These are phyloP conservation scores for Ichneumoninae sp. DNA, from an alignment of 2,888 invertebrate species.

Conservation along the genomic window DNA sequence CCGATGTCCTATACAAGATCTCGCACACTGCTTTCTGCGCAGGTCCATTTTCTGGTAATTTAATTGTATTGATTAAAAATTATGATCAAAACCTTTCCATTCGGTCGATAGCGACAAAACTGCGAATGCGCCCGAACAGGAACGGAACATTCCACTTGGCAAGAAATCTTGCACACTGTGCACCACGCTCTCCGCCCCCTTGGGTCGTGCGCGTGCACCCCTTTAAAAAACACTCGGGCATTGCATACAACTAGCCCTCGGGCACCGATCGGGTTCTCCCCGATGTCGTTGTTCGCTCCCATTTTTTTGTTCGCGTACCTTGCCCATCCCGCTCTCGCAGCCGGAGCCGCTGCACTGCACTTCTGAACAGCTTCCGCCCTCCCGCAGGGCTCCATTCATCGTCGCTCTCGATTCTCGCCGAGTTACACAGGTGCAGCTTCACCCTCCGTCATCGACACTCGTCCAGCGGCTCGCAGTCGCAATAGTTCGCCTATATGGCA, in stretches of 20 bases:
- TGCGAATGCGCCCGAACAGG: no score
- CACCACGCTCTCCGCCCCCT: no score
- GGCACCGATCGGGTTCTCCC: conserved; percentile 11
- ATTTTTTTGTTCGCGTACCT: conserved; percentile 34
- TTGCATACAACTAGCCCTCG: conserved; percentile 3
- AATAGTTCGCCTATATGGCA: conserved; percentile 1
- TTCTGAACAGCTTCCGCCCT: conserved; percentile 29
- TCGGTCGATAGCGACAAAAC: no score
- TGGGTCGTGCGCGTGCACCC: conserved; percentile 62
- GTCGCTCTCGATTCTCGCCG: conserved; percentile 16
- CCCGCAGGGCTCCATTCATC: conserved; percentile 45
- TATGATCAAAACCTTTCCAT: no score
- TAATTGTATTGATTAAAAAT: no score
- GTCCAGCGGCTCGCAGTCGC: conserved; percentile 23
- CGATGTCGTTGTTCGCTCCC: conserved; percentile 33
- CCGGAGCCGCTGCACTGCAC: conserved; percentile 17
- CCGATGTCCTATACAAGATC: no score
- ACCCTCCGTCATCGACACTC: conserved; percentile 26
- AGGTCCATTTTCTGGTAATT: no score
- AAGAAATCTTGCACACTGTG: no score
- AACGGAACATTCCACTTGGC: no score
- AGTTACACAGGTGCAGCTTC: conserved; percentile 38
- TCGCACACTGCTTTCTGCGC: no score
- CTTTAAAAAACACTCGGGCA: conserved; percentile 62
- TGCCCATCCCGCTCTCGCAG: conserved; percentile 14